Conservation (phyloP, 2,888 invertebrate genomes). For the Limenitis arthemis region DNA sequence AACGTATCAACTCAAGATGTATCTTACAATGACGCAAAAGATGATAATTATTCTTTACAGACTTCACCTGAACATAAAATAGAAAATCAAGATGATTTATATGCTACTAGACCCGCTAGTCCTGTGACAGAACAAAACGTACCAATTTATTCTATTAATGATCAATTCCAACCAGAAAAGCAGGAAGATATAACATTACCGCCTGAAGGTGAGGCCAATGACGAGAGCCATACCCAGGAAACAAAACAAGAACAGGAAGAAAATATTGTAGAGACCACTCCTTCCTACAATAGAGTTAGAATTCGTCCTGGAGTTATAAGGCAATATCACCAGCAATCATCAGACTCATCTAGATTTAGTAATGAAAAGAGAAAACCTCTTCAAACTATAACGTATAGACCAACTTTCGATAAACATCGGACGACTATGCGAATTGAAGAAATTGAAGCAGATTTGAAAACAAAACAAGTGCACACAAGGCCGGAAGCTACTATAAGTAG, state of each 20-base stretch:
- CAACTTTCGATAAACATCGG: constrained; percentile 56
- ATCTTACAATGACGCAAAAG: constrained; percentile 39
- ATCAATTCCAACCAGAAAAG: constrained; percentile 35
- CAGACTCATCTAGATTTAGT: constrained; percentile 47
- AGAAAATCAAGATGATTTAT: constrained; percentile 31
- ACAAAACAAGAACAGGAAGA: constrained; percentile 39
- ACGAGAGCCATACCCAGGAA: constrained; percentile 31
- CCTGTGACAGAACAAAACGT: constrained; percentile 40
- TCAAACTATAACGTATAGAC: constrained; percentile 60
- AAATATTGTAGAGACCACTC: constrained; percentile 56
- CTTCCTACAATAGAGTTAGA: constrained; percentile 57
- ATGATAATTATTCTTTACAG: constrained; percentile 37
- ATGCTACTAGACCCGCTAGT: constrained; percentile 36
- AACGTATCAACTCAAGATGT: constrained; percentile 28
- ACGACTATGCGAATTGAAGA: constrained; percentile 69
- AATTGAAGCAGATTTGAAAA: constrained; percentile 65
- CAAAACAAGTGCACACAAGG: constrained; percentile 56
- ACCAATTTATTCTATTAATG: constrained; percentile 35
- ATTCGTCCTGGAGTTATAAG: constrained; percentile 56
- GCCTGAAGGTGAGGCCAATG: constrained; percentile 12
- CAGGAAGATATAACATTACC: constrained; percentile 25
- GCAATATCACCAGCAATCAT: constrained; percentile 51
- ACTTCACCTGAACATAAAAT: constrained; percentile 37
- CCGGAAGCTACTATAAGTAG: too few relatives aligned
- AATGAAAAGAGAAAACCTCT: constrained; percentile 41